Evolutionary conservation across 1,140 invertebrate genomes (phyloP).

Genomic region (Drosophila insularis): DNA sequence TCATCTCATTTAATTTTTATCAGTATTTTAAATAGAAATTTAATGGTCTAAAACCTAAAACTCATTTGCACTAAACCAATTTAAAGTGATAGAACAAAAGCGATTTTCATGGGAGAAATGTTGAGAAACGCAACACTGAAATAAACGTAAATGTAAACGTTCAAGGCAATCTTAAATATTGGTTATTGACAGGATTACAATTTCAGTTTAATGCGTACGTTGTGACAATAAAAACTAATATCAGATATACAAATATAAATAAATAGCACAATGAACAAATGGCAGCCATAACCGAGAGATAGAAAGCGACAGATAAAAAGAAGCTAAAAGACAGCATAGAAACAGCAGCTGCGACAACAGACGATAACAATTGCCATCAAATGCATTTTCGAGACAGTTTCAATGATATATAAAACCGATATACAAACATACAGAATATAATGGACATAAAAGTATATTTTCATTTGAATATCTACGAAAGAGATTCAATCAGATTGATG

Average conservation of each 20-base stretch:
- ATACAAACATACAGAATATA: too few species aligned
- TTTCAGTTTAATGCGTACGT: not conserved
- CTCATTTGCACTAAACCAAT: too few species aligned
- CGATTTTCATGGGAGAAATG: not conserved
- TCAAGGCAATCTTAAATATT: not conserved
- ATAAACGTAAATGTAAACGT: not conserved
- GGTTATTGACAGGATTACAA: slow-evolving; percentile 2
- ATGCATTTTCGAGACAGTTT: not conserved
- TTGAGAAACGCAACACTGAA: not conserved
- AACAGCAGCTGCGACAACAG: not conserved
- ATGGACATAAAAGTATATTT: not conserved
- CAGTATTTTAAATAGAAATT: too few species aligned
- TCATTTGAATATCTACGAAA: not conserved
- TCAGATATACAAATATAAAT: not conserved
- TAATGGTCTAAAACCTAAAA: too few species aligned
- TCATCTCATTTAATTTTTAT: too few species aligned
- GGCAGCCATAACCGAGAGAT: not conserved
- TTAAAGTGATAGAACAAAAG: not conserved
- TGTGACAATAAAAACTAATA: not conserved
- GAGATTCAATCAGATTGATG: not conserved
- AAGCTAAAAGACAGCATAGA: not conserved
- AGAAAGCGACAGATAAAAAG: not conserved
- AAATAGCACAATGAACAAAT: not conserved
- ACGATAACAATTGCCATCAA: slow-evolving; percentile 2
- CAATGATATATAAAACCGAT: not conserved